These are phyloP conservation scores for Neoniphon sammara DNA, from an alignment of 2,797 vertebrate genomes.

Conservation along the genomic window DNA sequence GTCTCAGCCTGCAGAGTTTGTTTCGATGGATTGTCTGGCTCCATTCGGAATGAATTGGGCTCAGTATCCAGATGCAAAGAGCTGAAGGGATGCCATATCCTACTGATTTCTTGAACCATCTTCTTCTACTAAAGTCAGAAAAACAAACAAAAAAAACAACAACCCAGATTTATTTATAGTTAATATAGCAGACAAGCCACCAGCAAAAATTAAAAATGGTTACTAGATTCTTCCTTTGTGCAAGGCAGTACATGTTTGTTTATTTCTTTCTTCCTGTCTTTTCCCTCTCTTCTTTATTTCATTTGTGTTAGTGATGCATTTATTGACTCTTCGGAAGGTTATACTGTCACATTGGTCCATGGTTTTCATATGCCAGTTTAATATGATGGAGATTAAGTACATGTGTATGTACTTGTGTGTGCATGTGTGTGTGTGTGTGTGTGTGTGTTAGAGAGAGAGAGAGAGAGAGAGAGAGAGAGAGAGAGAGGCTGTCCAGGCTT, in stretches of 20 bases:
- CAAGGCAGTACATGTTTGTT: neutral
- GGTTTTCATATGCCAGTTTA: too few species aligned
- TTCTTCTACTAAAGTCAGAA: neutral
- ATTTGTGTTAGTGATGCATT: neutral
- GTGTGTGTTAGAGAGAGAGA: too few species aligned
- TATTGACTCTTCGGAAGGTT: too few species aligned
- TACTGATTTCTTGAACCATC: slow-evolving; percentile 15
- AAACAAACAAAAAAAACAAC: too few species aligned
- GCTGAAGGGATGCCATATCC: slow-evolving; percentile 5
- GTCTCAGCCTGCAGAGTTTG: slow-evolving; percentile 60
- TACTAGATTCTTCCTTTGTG: neutral
- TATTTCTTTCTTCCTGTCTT: neutral
- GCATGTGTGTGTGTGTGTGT: neutral
- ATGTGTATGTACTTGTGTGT: too few species aligned
- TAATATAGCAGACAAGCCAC: slow-evolving; percentile 5
- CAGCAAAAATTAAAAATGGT: neutral
- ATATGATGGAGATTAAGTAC: too few species aligned
- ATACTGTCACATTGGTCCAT: too few species aligned
- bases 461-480: too few species aligned
- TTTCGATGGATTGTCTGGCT: slow-evolving; percentile 59
- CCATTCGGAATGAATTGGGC: slow-evolving; percentile 31
- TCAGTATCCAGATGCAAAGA: slow-evolving; percentile 32
- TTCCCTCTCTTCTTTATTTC: neutral
- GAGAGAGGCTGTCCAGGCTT: neutral
- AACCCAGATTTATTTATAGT: neutral